Evolutionary conservation across 1,140 invertebrate genomes (phyloP).

Genomic region (Scaptomyza montana): DNA sequence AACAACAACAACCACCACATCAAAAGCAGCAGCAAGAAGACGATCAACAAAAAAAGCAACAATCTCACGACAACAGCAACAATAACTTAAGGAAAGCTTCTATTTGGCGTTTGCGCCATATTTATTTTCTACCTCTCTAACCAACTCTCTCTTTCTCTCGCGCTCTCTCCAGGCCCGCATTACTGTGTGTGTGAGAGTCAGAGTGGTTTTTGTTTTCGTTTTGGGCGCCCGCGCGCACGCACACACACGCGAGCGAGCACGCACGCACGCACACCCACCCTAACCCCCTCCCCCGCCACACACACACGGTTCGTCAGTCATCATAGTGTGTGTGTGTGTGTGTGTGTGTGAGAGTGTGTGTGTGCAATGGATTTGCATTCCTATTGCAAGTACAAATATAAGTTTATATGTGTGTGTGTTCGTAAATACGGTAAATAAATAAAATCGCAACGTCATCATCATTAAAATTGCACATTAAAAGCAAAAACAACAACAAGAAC

Average conservation of each 20-base stretch:
- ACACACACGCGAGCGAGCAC: constrained; percentile 13
- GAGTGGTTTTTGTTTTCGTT: constrained; percentile 37
- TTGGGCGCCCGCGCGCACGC: constrained; percentile 33
- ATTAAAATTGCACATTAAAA: constrained; percentile 22
- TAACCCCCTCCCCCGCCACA: not conserved
- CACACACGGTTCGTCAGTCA: not conserved
- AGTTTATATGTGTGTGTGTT: constrained; percentile 5
- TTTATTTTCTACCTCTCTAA: not conserved
- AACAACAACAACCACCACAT: constrained; percentile 1
- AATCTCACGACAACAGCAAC: constrained; percentile 31
- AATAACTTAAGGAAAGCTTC: constrained; percentile 34
- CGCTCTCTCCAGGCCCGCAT: constrained; percentile 5
- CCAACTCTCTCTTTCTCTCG: not conserved
- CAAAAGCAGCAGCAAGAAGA: constrained; percentile 9
- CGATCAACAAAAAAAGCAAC: constrained; percentile 8
- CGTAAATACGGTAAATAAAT: constrained; percentile 24
- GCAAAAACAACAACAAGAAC: constrained; percentile 11
- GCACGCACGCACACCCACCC: not conserved
- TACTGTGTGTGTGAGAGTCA: constrained; percentile 10
- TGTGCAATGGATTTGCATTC: constrained; percentile 48
- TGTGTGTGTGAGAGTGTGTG: constrained; percentile 14
- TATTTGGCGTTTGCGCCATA: constrained; percentile 12
- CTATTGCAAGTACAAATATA: constrained; percentile 12
- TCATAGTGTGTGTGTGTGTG: constrained; percentile 15
- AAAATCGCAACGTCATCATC: constrained; percentile 31